These are phyloP conservation scores for Galerucella nymphaeae DNA, from an alignment of 2,888 invertebrate species.

Conservation along the genomic window DNA sequence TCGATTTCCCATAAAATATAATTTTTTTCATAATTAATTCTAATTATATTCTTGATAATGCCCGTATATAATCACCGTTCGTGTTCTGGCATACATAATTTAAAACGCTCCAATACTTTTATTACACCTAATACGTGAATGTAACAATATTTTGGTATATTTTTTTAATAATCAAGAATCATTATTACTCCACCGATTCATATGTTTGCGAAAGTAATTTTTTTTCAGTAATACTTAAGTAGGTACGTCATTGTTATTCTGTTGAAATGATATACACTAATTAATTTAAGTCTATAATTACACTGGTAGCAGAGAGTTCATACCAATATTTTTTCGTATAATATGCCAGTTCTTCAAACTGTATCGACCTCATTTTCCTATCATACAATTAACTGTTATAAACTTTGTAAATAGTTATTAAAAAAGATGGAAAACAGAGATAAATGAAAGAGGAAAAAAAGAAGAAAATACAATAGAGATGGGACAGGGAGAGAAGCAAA, in stretches of 20 bases:
- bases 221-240: neutral
- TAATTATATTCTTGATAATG: too few species aligned
- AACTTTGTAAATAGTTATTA: neutral
- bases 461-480: too few species aligned
- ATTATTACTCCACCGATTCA: neutral
- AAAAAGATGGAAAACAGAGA: too few species aligned
- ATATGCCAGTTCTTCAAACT: neutral
- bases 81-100: neutral
- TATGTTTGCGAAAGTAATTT: neutral
- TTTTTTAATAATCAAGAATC: neutral
- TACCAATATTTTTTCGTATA: slow-evolving; percentile 1
- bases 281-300: slow-evolving; percentile 9
- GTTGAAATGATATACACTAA: slow-evolving; percentile 14
- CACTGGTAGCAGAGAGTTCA: neutral
- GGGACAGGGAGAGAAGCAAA: too few species aligned
- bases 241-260: slow-evolving; percentile 11
- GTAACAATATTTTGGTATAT: neutral
- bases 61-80: neutral
- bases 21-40: too few species aligned
- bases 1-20: too few species aligned
- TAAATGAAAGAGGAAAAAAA: too few species aligned
- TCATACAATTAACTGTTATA: neutral
- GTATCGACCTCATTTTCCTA: neutral
- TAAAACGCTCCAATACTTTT: neutral
- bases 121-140: neutral